Evolutionary conservation across 1,140 invertebrate species (phyloP), one percentile per base, ranked within the genome.

Genomic region (Drosophila carrolli): DNA sequence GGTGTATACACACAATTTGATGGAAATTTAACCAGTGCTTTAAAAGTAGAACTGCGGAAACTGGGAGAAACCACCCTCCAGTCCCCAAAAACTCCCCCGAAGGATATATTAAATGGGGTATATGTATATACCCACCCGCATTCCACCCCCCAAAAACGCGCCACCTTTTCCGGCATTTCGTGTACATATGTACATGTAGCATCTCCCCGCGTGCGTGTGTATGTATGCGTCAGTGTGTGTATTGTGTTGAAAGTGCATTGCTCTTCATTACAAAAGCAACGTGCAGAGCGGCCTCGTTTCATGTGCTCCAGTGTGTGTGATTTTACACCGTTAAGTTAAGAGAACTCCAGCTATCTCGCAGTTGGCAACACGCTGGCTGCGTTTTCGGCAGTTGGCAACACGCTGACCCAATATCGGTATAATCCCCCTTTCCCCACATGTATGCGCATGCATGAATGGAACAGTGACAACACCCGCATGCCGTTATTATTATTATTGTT

Each of bases 391-490:
- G 76, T 78, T 78, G 75, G 76, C 60, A 78, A 75, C 73, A 84
- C 85, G 84, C 76, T 89, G 84, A 89, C 84, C 84, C 70, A 89
- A 89, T 89, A 89, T 81, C 84, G 61, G 84, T 70, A 73, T 60
- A 61, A 66, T 56, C 65, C 63, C 44, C 56, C 35, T 9, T 5
- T 7, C 27, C 47, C 54, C 23, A 32, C 57, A 61, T 35, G 61
- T 32, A 51, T 27, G 43, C 50, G 60, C 46, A 48, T 51, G 27
- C 71, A 86, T 86, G 83, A 82, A 88, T 86, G 78, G 63, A 79
- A 70, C 50, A 55, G 29, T 40, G 71, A 59, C 40, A 71, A n/a
- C 70, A 53, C 78, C 77, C 71, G 68, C 76, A 80, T 81, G 46
- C 61, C 51, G 65, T 76, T 81, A 68, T 70, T 68, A 50, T 62